Evolutionary conservation across 1,140 invertebrate genomes (phyloP), one percentile per base, ranked within the genome.

Genomic region (Alviniconcha marisindica): DNA sequence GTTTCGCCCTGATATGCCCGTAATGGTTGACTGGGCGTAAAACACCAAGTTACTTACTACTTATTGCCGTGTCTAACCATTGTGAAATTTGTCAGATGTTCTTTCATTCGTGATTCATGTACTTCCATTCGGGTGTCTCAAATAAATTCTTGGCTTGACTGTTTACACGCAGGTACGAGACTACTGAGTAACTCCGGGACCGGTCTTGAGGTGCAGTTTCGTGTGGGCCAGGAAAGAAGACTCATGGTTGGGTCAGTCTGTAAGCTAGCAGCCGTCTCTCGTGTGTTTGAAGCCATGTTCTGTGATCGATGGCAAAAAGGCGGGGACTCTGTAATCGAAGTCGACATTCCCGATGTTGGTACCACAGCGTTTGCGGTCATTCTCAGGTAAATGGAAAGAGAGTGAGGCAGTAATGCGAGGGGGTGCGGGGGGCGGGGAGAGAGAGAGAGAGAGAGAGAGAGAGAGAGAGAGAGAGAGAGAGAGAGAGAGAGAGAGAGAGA

Each of bases 261-360:
- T 24, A 10, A 33, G 56, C 54, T 80, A 24, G 56, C 78, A 12
- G 60, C 78, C 31, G n/a, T 80, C n/a, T 80, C 78, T 14, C 78
- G 56, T 63, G 60, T 80, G 38, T 80, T 80, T 28, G 1, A 33
- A 2, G 78, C 56, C 56, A 80, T 66, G 78, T 42, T 69, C 38
- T 42, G 56, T 1, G 60, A 60, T 3, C 24, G 28, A 1, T 66
- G 54, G 78, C 18, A 24, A 42, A 31, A 40, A 44, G 14, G 33
- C 12, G 24, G 60, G 1, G 60, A 38, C 0, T 71, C 33, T 21
- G 36, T 36, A 2, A 0, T 10, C 24, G 42, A 28, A 12, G 44
- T 42, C 28, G 71, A 74, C 5, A 76, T 76, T 51, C 78, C 78
- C 36, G 78, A 80, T 44, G 38, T 69, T 40, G 40, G 42, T 0